Conservation (phyloP, 2,113 vertebrate species). For the Pluvialis apricaria region DNA sequence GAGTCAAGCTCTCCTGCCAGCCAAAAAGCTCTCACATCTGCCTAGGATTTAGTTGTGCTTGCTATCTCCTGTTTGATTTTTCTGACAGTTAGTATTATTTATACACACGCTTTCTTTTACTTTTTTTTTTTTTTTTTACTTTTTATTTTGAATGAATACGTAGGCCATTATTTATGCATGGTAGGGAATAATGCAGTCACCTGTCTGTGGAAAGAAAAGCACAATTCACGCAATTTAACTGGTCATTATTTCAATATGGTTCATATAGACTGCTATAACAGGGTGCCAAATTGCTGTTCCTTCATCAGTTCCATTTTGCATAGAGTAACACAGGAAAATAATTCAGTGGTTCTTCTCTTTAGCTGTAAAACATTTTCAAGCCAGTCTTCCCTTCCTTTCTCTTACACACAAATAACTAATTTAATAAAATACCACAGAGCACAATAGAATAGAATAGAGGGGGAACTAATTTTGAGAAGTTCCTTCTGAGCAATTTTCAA, state of each 20-base stretch:
- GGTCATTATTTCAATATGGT: background rate
- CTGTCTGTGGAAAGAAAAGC: background rate
- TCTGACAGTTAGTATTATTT: background rate
- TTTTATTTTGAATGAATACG: background rate
- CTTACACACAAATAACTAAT: background rate
- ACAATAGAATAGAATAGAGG: background rate
- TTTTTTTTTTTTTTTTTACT: too few relatives aligned
- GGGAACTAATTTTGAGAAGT: background rate
- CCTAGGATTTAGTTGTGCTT: background rate
- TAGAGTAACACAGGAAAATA: background rate
- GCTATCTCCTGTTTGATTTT: background rate
- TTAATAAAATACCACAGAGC: background rate
- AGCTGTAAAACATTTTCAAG: background rate
- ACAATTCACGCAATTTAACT: background rate
- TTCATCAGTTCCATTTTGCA: background rate
- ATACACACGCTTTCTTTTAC: background rate
- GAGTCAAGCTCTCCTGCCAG: slow-evolving; percentile 1
- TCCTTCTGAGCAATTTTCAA: background rate
- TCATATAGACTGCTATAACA: background rate
- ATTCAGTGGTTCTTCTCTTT: background rate
- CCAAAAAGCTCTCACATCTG: background rate
- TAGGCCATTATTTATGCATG: background rate
- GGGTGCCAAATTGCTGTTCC: background rate
- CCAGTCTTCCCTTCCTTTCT: background rate
- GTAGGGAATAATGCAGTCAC: background rate